phyloP scores from a whole-genome alignment of 2,888 invertebrate genomes.

The Oasisia sp. region DNA sequence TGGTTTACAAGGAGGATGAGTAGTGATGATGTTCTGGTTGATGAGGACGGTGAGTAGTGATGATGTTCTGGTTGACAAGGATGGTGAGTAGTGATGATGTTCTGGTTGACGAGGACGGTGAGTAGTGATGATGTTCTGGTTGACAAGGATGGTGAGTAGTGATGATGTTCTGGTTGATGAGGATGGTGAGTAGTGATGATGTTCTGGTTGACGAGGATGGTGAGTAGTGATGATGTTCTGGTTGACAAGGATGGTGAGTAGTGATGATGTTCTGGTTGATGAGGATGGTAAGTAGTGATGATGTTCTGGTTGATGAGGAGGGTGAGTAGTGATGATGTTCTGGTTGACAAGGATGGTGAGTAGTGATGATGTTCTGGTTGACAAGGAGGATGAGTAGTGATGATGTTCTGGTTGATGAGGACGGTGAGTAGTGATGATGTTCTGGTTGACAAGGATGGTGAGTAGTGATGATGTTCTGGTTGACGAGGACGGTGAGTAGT shows the following conservation, averaged over 20 bases:
- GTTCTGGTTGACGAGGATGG: constrained; percentile 25
- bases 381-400: constrained; percentile 7
- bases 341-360: constrained; percentile 26
- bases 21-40: constrained; percentile 49
- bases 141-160: constrained; percentile 21
- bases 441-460: constrained; percentile 24
- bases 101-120: constrained; percentile 25
- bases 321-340: constrained; percentile 49
- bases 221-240: constrained; percentile 49
- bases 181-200: constrained; percentile 48
- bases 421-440: constrained; percentile 49
- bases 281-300: constrained; percentile 1
- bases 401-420: constrained; percentile 50
- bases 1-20: constrained; percentile 26
- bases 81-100: constrained; percentile 48
- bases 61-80: constrained; percentile 49
- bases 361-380: constrained; percentile 49
- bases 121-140: constrained; percentile 49
- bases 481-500: constrained; percentile 21
- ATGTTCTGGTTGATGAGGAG: constrained; percentile 49
- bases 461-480: constrained; percentile 49
- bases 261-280: constrained; percentile 50
- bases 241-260: constrained; percentile 24
- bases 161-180: constrained; percentile 50
- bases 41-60: constrained; percentile 18